These are phyloP conservation scores for Trachythela sp. DNA, from an alignment of 64 coral and sea anemone species.

Conservation along the genomic window DNA sequence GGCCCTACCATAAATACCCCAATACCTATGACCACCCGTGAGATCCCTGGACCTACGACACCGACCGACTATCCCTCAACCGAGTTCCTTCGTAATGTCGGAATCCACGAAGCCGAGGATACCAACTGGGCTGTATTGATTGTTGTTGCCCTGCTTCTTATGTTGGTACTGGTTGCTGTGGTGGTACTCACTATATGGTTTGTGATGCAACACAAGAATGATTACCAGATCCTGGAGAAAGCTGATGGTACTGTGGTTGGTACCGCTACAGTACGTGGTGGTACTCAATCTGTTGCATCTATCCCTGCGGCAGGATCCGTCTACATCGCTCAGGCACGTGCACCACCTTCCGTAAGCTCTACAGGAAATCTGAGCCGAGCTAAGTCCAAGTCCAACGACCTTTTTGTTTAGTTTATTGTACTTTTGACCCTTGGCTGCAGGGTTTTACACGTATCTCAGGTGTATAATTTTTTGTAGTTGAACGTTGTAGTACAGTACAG, in stretches of 20 bases:
- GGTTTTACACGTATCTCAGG: not conserved
- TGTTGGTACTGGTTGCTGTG: not conserved
- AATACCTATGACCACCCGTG: not conserved
- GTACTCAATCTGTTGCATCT: not conserved
- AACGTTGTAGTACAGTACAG: too few relatives aligned
- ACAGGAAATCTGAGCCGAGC: not conserved
- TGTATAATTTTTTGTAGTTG: not conserved
- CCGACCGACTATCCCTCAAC: conserved; percentile 3
- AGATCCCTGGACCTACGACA: not conserved
- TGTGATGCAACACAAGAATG: conserved; percentile 15
- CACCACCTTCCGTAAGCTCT: not conserved
- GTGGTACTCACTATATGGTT: conserved; percentile 17
- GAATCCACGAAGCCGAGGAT: conserved; percentile 7
- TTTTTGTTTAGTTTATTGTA: conserved; percentile 2
- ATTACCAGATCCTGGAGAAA: conserved; percentile 21
- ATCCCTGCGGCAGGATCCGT: not conserved
- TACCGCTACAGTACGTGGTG: conserved; percentile 18
- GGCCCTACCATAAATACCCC: conserved; percentile 3
- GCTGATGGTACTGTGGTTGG: conserved; percentile 10
- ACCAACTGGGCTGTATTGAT: not conserved
- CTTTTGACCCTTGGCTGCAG: not conserved
- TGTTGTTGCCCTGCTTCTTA: not conserved
- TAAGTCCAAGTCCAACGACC: conserved; percentile 8
- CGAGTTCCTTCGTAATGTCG: conserved; percentile 11
- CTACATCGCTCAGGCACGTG: not conserved